Evolutionary conservation across 1,140 invertebrate genomes (phyloP), one percentile per base, ranked within the genome.

Genomic region (Prorops nasuta): DNA sequence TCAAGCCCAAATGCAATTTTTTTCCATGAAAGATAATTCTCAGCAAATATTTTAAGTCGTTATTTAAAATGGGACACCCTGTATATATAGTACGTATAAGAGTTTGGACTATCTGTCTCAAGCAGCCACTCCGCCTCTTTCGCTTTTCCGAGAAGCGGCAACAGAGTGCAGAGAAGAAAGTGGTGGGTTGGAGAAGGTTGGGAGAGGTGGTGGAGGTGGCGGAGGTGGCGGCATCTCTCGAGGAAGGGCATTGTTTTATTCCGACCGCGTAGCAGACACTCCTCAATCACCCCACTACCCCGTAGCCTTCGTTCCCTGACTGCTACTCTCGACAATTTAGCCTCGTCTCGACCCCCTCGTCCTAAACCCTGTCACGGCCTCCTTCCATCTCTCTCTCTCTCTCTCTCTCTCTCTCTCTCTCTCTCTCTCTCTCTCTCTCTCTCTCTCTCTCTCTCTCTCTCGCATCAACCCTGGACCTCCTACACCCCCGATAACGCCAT

Each of bases 161-260:
- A 60, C 38, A 39, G 22, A 55, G 53, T 41, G 47, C 39, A 42
- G 52, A 56, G 18, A 12, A n/a, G 50, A 49, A 46, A 51, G 54
- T 60, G 57, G 41, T 36, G 38, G 68, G n/a, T n/a, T n/a, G n/a
- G n/a, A n/a, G n/a, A n/a, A n/a, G n/a, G n/a, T n/a, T n/a, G n/a
- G n/a, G n/a, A n/a, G n/a, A n/a, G n/a, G n/a, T n/a, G n/a, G n/a
- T n/a, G n/a, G n/a, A n/a, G n/a, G n/a, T n/a, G 18, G 18, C 21
- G 50, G 49, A 46, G 54, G 54, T 60, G 57, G 41, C 41, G 38
- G 68, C 66, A 63, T 73, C 67, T 71, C 66, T 71, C 62, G 64
- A 63, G 60, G 60, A 71, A 69, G 60, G 58, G 68, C 66, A 73
- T 73, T 73, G 71, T 73, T 73, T 73, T 71, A 73, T 73, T 72